These are phyloP conservation scores for Labeo calbasu DNA, from an alignment of 2,797 vertebrate species.

Conservation along the genomic window DNA sequence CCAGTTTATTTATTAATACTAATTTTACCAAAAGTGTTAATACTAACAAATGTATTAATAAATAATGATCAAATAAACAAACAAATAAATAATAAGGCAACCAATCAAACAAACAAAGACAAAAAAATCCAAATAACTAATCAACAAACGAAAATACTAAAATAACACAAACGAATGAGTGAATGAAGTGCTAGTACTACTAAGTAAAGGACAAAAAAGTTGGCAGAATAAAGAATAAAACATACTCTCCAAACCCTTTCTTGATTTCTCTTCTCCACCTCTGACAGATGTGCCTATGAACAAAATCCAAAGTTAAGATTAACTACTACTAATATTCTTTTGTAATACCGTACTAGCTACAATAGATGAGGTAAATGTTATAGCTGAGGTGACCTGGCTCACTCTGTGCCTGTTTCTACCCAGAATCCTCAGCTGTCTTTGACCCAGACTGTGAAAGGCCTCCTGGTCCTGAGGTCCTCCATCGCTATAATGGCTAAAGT, in stretches of 20 bases:
- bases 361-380: neutral
- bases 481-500: constrained; percentile 60
- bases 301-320: neutral
- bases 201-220: neutral
- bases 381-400: constrained; percentile 41
- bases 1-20: neutral
- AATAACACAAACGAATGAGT: no score
- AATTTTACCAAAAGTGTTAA: neutral
- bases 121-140: neutral
- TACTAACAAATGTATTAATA: neutral
- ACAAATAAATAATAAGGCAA: neutral
- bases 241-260: constrained; percentile 72
- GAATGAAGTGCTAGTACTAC: neutral
- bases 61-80: neutral
- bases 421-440: constrained; percentile 40
- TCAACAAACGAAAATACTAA: no score
- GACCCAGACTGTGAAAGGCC: constrained; percentile 29
- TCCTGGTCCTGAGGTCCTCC: constrained; percentile 65
- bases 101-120: neutral
- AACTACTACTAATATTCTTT: no score
- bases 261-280: constrained; percentile 54
- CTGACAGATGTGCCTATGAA: constrained; percentile 63
- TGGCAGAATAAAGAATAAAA: neutral
- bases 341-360: constrained; percentile 35
- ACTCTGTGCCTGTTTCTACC: constrained; percentile 42